Base-by-base conservation (phyloP, 2,888 invertebrate species). In the Amiota minor region DNA sequence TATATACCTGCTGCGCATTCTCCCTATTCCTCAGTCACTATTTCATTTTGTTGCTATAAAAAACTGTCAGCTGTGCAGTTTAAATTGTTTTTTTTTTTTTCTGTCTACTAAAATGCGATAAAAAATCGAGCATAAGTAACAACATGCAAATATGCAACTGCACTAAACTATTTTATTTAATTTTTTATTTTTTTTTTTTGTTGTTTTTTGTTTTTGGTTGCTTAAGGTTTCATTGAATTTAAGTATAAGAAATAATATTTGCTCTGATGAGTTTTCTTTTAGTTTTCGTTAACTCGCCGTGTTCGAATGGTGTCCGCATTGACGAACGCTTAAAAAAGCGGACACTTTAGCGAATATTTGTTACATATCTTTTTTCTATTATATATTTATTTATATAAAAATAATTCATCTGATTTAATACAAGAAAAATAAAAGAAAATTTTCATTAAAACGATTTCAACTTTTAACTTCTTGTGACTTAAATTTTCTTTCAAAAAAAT, bases 211-310 rank as follows among this genome's bases (percentile, higher is more conserved):
- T 64, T 64, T 49, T 71, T 70, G 12, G 45, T 20, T 71, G 53
- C 70, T 59, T 62, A 45, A 50, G 18, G 23, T 72, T 46, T 35
- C 64, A 49, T 47, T 70, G 61, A 53, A 68, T 75, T 73, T 68
- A 35, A 35, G 35, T 35, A 2, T 6, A 35, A 2, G 35, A 35
- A 35, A 35, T 6, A 35, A 35, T 35, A 35, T 35, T 35, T 35
- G 2, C 35, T 35, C 2, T 8, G 65, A 70, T 3, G 50, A 47
- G 53, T 73, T 68, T 78, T 80, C 79, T 77, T 84, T 87, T 77
- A 87, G 88, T 88, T 86, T 80, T 80, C 83, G 80, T 81, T 74
- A 78, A 81, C 81, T 80, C 91, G 78, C 87, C 84, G 79, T 81
- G 82, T 85, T 80, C 85, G 84, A 81, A 82, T 84, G 84, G 83